Percentiles rank a stretch among this genome's conserved stretches.
phyloP scores from a whole-genome alignment of 1,140 invertebrate species.

The Magallana gigas region DNA sequence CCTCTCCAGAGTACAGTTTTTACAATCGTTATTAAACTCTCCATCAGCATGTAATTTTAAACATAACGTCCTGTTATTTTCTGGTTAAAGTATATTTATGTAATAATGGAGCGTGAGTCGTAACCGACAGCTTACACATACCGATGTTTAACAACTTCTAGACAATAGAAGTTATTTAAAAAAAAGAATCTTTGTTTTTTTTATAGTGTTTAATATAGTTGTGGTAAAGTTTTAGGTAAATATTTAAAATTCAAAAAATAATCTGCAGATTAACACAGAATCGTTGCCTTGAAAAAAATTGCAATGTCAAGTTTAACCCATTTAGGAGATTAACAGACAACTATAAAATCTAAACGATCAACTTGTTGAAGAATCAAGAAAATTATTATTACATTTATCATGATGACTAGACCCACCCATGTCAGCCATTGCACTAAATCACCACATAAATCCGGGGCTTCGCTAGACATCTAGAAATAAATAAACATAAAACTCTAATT shows the following conservation, averaged over 20 bases:
- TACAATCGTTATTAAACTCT: constrained; percentile 13
- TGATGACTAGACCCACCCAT: constrained; percentile 1
- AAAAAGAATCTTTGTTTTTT: too few relatives aligned
- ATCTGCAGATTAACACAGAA: too few relatives aligned
- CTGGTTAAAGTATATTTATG: background rate
- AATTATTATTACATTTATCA: constrained; percentile 23
- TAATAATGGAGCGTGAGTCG: background rate
- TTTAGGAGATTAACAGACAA: background rate
- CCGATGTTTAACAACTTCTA: too few relatives aligned
- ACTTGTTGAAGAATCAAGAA: background rate
- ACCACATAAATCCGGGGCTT: constrained; percentile 20
- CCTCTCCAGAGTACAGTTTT: background rate
- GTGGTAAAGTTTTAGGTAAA: too few relatives aligned
- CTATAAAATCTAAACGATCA: constrained; percentile 18
- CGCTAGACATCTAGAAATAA: background rate
- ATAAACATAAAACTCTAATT: constrained; percentile 37
- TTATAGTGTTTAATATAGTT: too few relatives aligned
- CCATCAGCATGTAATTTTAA: constrained; percentile 12
- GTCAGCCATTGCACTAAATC: background rate
- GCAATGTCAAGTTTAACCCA: too few relatives aligned
- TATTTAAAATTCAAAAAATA: too few relatives aligned
- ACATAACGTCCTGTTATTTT: background rate
- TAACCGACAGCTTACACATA: too few relatives aligned
- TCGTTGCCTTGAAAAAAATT: too few relatives aligned
- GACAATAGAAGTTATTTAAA: too few relatives aligned